Conservation (phyloP, 2,888 invertebrate genomes). For the Agonopterix subpropinquella region DNA sequence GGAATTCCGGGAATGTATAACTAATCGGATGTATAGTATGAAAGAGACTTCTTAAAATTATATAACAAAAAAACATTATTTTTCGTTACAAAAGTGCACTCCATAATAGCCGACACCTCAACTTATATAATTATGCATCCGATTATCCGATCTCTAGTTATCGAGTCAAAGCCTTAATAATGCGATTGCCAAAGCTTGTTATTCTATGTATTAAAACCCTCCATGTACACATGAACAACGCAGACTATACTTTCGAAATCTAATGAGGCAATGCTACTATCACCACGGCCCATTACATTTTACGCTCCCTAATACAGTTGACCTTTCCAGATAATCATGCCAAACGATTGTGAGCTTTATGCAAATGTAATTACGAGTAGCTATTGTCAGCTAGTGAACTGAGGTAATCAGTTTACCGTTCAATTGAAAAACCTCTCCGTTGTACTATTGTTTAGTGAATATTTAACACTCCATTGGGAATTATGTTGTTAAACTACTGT, state of each 20-base stretch:
- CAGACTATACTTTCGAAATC: constrained; percentile 14
- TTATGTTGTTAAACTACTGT: not conserved
- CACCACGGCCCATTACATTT: constrained; percentile 58
- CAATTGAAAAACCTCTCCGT: constrained; percentile 38
- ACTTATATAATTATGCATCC: too few species aligned
- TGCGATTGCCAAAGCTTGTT: too few species aligned
- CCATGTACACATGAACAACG: too few species aligned
- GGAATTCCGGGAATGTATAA: too few species aligned
- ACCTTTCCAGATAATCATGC: constrained; percentile 27
- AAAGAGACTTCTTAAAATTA: too few species aligned
- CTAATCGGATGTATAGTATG: too few species aligned
- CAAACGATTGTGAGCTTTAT: constrained; percentile 47
- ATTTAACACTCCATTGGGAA: constrained; percentile 13
- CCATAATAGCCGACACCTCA: too few species aligned
- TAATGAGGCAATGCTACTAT: constrained; percentile 54
- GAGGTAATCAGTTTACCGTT: constrained; percentile 48
- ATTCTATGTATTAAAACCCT: too few species aligned
- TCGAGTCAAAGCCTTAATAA: too few species aligned
- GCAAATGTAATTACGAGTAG: constrained; percentile 41
- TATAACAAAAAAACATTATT: too few species aligned
- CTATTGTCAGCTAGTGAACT: constrained; percentile 38
- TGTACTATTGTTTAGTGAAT: constrained; percentile 24
- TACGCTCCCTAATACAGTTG: constrained; percentile 43
- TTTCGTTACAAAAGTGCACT: too few species aligned
- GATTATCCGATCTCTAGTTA: too few species aligned